Evolutionary conservation across 2,113 vertebrate species (phyloP), one percentile per base, ranked within the genome.

Genomic region (Sturnus vulgaris): DNA sequence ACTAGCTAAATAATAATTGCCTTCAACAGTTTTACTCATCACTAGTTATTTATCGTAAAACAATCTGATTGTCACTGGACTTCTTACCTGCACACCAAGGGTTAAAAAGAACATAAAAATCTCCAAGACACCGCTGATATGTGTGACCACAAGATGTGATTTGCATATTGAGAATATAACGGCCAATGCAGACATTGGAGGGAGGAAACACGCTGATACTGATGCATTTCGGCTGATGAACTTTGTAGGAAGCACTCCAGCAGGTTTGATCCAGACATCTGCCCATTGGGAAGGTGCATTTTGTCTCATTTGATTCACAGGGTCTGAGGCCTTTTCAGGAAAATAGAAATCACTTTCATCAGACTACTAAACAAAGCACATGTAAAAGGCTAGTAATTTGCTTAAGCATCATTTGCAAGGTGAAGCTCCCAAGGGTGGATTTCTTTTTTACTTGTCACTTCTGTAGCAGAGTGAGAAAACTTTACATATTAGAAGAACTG

Each of bases 101-200:
- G 64, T 97, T 97, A 60, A 96, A 96, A 49, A 95, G 90, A 28
- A 96, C 76, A 28, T 92, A 96, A 90, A 96, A 96, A 46, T 96
- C 86, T 93, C 94, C 90, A 50, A 95, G 94, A 42, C 90, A 93
- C 4, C 92, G 64, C 61, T 92, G 85, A 35, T 93, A 90, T 3
- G 85, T 88, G 40, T 86, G 87, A 33, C 92, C 85, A 86, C 66
- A 93, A 61, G 92, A 94, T 16, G 92, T 91, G 63, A 96, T 86
- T 40, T 94, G 90, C 79, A 93, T 90, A 24, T 93, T 88, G 60
- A 95, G 80, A 83, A 95, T 93, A 14, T 97, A 96, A 50, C 95
- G 96, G 46, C 96, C 96, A 85, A 97, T 73, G 59, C 88, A 88
- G 90, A 85, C 86, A 1, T 35, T 95, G 77, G 82, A 85, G 15